Conservation (phyloP, 2,113 vertebrate species). For the Theristicus caerulescens region DNA sequence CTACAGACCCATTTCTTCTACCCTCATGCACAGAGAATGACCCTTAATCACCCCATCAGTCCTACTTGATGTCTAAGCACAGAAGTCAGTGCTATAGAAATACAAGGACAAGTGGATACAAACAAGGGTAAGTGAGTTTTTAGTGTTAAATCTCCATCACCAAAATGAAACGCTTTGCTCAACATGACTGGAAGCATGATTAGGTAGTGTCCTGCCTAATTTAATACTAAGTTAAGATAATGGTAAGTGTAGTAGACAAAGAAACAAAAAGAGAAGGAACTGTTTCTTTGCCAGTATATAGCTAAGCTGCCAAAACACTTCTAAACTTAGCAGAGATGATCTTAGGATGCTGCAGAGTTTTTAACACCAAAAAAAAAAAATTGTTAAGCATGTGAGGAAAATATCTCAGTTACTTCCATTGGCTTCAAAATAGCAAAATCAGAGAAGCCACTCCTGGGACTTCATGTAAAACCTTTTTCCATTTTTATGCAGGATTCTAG, state of each 20-base stretch:
- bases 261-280: neutral
- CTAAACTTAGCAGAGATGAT: neutral
- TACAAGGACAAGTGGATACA: neutral
- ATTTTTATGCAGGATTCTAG: neutral
- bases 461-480: neutral
- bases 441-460: neutral
- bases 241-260: neutral
- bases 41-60: neutral
- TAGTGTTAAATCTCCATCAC: neutral
- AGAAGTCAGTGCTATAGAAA: neutral
- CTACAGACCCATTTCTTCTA: neutral
- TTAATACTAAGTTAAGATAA: neutral
- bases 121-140: constrained; percentile 2
- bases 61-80: neutral
- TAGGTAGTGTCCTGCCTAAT: neutral
- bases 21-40: neutral
- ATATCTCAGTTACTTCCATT: neutral
- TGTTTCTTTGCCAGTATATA: neutral
- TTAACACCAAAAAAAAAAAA: neutral
- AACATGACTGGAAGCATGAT: neutral
- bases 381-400: neutral
- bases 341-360: neutral
- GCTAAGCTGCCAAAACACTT: neutral
- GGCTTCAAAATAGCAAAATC: neutral
- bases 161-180: neutral